phyloP scores from a whole-genome alignment of 1,140 invertebrate genomes.

The Cataglyphis hispanica region DNA sequence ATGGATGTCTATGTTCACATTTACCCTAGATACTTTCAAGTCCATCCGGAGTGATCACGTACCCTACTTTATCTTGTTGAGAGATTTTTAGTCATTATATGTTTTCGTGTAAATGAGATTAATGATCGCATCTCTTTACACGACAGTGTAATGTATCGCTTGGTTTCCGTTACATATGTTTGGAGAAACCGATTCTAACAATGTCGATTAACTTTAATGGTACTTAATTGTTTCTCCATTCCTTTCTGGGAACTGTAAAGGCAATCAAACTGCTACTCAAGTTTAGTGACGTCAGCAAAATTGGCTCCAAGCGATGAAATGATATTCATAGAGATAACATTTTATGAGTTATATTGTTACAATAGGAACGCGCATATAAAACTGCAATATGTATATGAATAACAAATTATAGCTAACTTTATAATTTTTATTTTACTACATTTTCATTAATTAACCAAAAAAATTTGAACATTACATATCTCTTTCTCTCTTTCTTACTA shows the following conservation, averaged over 20 bases:
- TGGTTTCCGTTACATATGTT: conserved; percentile 30
- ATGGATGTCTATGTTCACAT: conserved; percentile 17
- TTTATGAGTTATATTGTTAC: neutral
- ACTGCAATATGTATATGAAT: neutral
- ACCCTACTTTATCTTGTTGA: conserved; percentile 38
- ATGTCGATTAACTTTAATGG: conserved; percentile 26
- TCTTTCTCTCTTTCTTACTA: neutral
- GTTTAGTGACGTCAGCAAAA: conserved; percentile 13
- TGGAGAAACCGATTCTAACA: conserved; percentile 20
- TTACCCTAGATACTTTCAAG: neutral
- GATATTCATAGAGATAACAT: neutral
- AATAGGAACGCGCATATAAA: neutral
- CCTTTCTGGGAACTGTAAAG: neutral
- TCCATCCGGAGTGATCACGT: conserved; percentile 12
- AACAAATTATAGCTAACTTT: neutral
- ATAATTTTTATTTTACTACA: neutral
- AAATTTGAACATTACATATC: neutral
- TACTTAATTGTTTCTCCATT: conserved; percentile 51
- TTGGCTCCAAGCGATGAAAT: neutral
- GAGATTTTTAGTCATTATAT: conserved; percentile 42
- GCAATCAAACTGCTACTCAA: conserved; percentile 46
- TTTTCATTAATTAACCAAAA: neutral
- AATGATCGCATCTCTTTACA: neutral
- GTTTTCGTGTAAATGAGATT: conserved; percentile 16
- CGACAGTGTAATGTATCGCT: conserved; percentile 10